Evolutionary conservation across 2,113 vertebrate genomes (phyloP), one percentile per base, ranked within the genome.

Genomic region (Pagrus major): DNA sequence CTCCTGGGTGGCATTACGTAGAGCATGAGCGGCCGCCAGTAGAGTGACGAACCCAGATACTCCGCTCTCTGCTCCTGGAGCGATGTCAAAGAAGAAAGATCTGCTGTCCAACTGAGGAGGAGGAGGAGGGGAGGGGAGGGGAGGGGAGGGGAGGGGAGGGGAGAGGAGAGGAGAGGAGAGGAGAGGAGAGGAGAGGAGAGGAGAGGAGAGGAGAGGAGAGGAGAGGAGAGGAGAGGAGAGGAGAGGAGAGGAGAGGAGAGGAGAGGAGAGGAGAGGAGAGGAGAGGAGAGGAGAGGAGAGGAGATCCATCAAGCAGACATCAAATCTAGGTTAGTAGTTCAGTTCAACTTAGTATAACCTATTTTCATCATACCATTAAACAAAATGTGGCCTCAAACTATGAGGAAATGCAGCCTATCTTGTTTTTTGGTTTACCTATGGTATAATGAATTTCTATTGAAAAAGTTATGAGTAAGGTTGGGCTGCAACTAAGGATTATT

Each of bases 41-140:
- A 97, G 95, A 1, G 97, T 92, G 35, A 98, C 92, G 2, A 99
- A 96, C 7, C 96, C 96, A 0, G 96, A 95, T 3, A 95, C 96
- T 0, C 93, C 93, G 0, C 96, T 96, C 69, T 98, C 96, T 0
- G 96, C 98, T 1, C 96, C 96, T 0, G 98, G 96, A 1, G 96
- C 96, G 0, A 97, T 23, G 2, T 97, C 96, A 89, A 96, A 99
- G 94, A 99, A 99, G 64, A 99, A 99, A 0, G 98, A 98, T 23
- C 96, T 94, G 79, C 96, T 97, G 89, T 98, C 97, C 64, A 99
- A 75, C 98, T 99, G 65, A 9, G 76, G 46, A 63, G 51, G 12
- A 59, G n/a, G n/a, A n/a, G n/a, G n/a, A n/a, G n/a, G n/a, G n/a
- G n/a, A n/a, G n/a, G n/a, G n/a, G 15, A 59, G 60, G 64, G 5